Conservation (phyloP, 2,113 vertebrate genomes). For the Tachuris rubrigastra region DNA sequence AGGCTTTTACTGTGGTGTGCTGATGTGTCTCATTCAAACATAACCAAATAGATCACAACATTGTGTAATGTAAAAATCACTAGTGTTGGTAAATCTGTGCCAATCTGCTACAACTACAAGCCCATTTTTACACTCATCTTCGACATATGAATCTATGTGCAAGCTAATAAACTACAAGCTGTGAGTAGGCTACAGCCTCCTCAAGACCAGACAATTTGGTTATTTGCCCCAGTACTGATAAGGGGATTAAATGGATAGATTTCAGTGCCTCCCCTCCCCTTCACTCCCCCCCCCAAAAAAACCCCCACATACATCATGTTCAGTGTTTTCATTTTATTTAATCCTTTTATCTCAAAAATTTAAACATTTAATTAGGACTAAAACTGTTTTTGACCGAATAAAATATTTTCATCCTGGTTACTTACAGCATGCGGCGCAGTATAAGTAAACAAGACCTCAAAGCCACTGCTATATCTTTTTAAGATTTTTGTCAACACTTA, state of each 20-base stretch:
- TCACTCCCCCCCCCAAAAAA: too few species aligned
- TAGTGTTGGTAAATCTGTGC: slow-evolving; percentile 69
- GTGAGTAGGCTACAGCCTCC: slow-evolving; percentile 67
- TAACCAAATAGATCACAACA: slow-evolving; percentile 77
- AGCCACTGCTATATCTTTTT: background rate
- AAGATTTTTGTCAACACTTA: background rate
- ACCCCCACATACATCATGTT: background rate
- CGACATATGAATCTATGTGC: slow-evolving; percentile 72
- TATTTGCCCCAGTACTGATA: slow-evolving; percentile 77
- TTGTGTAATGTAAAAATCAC: slow-evolving; percentile 65
- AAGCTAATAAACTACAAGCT: slow-evolving; percentile 63
- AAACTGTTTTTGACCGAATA: background rate
- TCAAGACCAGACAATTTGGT: slow-evolving; percentile 46
- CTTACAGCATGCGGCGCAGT: background rate
- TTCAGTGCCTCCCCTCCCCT: slow-evolving; percentile 38
- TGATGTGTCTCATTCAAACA: slow-evolving; percentile 70
- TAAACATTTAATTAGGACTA: background rate
- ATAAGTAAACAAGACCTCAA: background rate
- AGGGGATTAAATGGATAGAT: slow-evolving; percentile 66
- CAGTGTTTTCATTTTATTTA: background rate
- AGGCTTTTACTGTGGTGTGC: slow-evolving; percentile 62
- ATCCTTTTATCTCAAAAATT: background rate
- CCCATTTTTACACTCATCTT: slow-evolving; percentile 76
- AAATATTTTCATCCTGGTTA: background rate
- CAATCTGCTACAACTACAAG: slow-evolving; percentile 78